phyloP scores from a whole-genome alignment of 2,797 vertebrate genomes.

The Thalassophryne amazonica region DNA sequence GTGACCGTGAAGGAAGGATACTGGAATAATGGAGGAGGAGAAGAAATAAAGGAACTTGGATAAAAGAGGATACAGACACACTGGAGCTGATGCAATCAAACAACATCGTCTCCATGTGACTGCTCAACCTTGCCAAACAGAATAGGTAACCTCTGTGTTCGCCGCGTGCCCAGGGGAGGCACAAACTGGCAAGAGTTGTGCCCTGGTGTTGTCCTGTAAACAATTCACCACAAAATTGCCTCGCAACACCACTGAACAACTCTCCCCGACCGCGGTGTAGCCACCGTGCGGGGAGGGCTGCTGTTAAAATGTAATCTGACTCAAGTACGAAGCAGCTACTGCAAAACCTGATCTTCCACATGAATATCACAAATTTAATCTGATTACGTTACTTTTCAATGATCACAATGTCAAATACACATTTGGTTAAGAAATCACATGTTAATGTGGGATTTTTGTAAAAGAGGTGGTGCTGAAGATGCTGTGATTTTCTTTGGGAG shows the following conservation, averaged over 20 bases:
- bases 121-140: conserved; percentile 77
- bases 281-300: too few species aligned
- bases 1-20: conserved; percentile 14
- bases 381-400: too few species aligned
- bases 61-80: background rate
- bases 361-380: too few species aligned
- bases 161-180: conserved; percentile 47
- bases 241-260: conserved; percentile 30
- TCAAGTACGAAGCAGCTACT: too few species aligned
- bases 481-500: too few species aligned
- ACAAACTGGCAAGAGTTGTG: conserved; percentile 43
- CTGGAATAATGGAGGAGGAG: background rate
- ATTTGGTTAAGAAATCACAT: too few species aligned
- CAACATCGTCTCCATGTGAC: conserved; percentile 50
- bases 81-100: conserved; percentile 25
- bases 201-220: conserved; percentile 61
- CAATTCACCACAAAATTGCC: conserved; percentile 51
- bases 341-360: too few species aligned
- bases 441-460: too few species aligned
- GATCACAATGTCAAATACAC: too few species aligned
- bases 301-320: too few species aligned
- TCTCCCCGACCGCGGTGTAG: background rate
- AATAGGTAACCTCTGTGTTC: conserved; percentile 74
- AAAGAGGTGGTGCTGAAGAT: too few species aligned
- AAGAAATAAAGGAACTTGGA: background rate